phyloP scores from a whole-genome alignment of 2,113 vertebrate species.

The Gopherus evgoodei region DNA sequence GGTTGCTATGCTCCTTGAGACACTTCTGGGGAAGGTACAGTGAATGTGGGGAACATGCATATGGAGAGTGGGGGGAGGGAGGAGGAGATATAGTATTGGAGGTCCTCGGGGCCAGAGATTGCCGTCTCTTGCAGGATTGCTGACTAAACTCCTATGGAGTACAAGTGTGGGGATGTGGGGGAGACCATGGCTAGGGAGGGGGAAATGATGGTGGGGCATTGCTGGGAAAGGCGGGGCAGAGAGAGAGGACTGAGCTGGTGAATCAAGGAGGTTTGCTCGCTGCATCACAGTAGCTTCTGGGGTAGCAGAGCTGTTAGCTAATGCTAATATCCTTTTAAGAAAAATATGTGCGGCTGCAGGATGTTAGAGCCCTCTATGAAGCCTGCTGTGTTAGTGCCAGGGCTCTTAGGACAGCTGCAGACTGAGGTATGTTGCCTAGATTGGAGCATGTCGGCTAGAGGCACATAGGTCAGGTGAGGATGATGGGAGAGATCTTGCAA shows the following conservation, averaged over 20 bases:
- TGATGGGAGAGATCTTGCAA: not conserved
- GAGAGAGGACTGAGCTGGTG: not conserved
- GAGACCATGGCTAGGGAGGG: accelerated
- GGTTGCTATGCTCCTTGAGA: not conserved
- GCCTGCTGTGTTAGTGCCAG: not conserved
- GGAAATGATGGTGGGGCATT: not conserved
- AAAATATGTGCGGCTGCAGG: not conserved
- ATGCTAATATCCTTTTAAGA: not conserved
- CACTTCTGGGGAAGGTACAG: not conserved
- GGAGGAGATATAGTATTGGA: not conserved
- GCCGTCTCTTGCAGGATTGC: accelerated
- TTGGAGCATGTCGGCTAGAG: not conserved
- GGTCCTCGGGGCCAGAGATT: accelerated
- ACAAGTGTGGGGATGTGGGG: accelerated
- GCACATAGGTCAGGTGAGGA: not conserved
- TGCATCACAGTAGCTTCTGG: not conserved
- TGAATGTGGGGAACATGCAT: not conserved
- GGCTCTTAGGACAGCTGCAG: not conserved
- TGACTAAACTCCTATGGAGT: not conserved
- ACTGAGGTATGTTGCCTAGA: not conserved
- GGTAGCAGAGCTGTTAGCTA: not conserved
- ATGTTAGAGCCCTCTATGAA: not conserved
- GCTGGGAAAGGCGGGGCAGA: not conserved
- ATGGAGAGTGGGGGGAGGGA: not conserved
- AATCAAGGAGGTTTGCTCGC: not conserved